Percentiles rank a stretch among this genome's conserved stretches.
Conservation (phyloP, 2,113 vertebrate genomes). For the Guaruba guarouba region DNA sequence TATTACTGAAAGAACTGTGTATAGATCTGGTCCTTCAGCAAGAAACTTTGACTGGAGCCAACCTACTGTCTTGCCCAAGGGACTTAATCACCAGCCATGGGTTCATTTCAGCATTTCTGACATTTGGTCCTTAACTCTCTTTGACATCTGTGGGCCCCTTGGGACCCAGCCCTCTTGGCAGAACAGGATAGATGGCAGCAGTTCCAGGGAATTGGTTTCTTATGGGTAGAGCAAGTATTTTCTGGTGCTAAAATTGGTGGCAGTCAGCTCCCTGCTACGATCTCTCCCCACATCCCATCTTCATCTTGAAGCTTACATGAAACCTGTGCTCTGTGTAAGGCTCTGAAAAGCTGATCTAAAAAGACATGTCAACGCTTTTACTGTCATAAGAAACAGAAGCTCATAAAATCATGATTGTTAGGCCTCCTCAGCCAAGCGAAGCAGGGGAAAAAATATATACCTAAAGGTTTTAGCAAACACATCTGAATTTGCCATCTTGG, state of each 20-base stretch:
- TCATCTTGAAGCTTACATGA: neutral
- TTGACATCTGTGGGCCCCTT: neutral
- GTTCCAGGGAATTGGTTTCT: neutral
- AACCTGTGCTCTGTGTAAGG: neutral
- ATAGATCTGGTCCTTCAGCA: neutral
- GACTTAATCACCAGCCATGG: neutral
- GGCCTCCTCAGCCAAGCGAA: neutral
- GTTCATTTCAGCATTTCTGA: neutral
- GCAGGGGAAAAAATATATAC: neutral
- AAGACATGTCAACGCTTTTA: neutral
- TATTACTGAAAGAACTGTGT: neutral
- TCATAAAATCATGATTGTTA: neutral
- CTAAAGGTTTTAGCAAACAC: neutral
- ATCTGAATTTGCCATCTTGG: neutral
- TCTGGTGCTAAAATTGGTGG: neutral
- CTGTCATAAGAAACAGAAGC: neutral
- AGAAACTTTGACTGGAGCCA: neutral
- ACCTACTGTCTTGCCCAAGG: neutral
- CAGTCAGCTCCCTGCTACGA: neutral
- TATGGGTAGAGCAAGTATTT: neutral
- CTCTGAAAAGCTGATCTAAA: neutral
- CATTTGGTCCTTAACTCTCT: slow-evolving; percentile 4
- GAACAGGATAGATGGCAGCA: neutral
- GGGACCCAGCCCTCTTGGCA: neutral
- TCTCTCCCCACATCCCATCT: neutral